These are phyloP conservation scores for Oceanodroma leucorhoa DNA, from an alignment of 2,797 vertebrate species.

Conservation along the genomic window DNA sequence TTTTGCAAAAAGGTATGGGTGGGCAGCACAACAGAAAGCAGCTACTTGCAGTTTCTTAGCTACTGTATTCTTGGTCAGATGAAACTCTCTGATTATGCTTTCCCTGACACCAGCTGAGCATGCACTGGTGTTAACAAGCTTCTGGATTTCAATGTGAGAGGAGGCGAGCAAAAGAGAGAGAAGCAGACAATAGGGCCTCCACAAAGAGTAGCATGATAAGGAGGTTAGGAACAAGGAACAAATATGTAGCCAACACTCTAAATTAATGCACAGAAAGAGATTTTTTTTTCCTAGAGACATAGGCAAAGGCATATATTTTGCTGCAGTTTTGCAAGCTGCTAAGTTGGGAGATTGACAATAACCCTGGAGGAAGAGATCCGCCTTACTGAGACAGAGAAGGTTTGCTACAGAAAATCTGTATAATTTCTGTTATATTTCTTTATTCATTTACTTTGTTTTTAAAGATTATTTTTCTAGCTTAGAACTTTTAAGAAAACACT, in stretches of 20 bases:
- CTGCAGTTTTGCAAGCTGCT: not conserved
- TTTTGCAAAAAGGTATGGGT: not conserved
- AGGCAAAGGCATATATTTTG: not conserved
- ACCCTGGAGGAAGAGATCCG: not conserved
- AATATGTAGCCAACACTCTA: not conserved
- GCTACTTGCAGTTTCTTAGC: not conserved
- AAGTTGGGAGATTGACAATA: not conserved
- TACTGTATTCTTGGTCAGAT: not conserved
- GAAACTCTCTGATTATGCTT: not conserved
- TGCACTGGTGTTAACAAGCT: not conserved
- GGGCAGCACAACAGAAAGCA: not conserved
- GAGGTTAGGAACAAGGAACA: not conserved
- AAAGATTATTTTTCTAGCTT: not conserved
- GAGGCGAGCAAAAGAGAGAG: not conserved
- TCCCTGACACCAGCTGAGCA: not conserved
- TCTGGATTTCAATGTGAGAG: not conserved
- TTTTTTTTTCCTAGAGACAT: too few relatives aligned
- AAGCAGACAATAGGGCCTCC: not conserved
- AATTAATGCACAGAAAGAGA: not conserved
- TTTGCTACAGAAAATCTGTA: not conserved
- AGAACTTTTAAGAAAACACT: not conserved
- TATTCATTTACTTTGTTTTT: not conserved
- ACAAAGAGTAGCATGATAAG: not conserved
- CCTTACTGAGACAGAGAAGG: not conserved
- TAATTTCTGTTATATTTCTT: not conserved